Conservation (phyloP, 1,140 invertebrate genomes). For the Augochlora pura region DNA sequence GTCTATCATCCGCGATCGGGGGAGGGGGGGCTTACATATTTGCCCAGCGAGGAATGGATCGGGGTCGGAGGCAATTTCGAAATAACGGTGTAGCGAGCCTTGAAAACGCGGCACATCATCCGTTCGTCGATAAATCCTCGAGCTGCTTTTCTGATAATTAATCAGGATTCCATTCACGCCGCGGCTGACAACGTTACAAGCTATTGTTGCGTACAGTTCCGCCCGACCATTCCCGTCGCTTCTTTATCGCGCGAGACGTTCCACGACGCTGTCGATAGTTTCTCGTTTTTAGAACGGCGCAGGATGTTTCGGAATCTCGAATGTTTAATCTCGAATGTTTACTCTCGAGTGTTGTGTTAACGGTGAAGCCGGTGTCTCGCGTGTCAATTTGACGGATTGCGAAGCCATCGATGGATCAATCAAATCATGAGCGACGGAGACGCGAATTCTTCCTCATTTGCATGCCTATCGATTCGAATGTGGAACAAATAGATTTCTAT, state of each 20-base stretch:
- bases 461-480: too few relatives aligned
- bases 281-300: background rate
- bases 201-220: slow-evolving; percentile 22
- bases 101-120: background rate
- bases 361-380: background rate
- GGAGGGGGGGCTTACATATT: too few relatives aligned
- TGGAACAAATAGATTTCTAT: too few relatives aligned
- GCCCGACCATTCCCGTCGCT: background rate
- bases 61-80: slow-evolving; percentile 29
- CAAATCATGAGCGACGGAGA: too few relatives aligned
- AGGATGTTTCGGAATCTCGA: background rate
- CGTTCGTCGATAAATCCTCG: slow-evolving; percentile 1
- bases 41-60: background rate
- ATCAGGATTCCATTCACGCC: slow-evolving; percentile 26
- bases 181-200: slow-evolving; percentile 24
- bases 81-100: slow-evolving; percentile 33
- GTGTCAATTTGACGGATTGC: too few relatives aligned
- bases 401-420: too few relatives aligned
- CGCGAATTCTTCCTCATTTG: too few relatives aligned
- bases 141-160: slow-evolving; percentile 30
- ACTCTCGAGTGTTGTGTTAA: background rate
- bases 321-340: background rate
- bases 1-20: background rate
- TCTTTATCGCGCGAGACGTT: slow-evolving; percentile 20
- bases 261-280: background rate